Conservation (phyloP, 2,888 invertebrate genomes). For the Noctua janthe region DNA sequence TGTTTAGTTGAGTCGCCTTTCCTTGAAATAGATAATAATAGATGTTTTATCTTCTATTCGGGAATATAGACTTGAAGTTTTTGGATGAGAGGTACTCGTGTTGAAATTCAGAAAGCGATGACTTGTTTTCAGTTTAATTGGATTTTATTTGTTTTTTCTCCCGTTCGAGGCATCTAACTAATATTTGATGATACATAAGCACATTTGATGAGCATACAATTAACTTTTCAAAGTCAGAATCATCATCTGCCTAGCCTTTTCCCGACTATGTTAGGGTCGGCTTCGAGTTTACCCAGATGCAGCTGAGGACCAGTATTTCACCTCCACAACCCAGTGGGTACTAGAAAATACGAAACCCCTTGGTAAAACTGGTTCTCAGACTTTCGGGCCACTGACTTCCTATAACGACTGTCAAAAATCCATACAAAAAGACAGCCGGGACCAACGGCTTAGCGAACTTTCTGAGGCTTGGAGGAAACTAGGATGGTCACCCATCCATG, state of each 20-base stretch:
- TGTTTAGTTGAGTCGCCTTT: slow-evolving; percentile 34
- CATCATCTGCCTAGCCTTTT: not conserved
- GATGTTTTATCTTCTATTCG: slow-evolving; percentile 32
- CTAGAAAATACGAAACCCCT: not conserved
- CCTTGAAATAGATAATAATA: slow-evolving; percentile 17
- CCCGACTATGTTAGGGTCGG: accelerated
- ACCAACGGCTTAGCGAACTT: not conserved
- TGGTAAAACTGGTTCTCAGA: not conserved
- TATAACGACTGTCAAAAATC: not conserved
- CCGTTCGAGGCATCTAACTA: not conserved
- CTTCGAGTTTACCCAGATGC: not conserved
- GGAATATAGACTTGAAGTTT: slow-evolving; percentile 3
- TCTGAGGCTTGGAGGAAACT: not conserved
- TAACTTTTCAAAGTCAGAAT: not conserved
- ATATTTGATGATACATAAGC: too few species aligned
- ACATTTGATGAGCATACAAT: not conserved
- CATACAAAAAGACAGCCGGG: not conserved
- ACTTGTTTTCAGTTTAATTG: not conserved
- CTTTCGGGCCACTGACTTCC: not conserved
- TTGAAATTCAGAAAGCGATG: not conserved
- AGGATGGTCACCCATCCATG: not conserved
- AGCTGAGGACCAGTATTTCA: not conserved
- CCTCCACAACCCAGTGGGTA: not conserved
- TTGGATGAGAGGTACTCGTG: not conserved
- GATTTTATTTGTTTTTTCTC: not conserved